A percentile compares a stretch with the other conserved stretches of the same genome.
Evolutionary conservation across 2,888 invertebrate species (phyloP).

Genomic region (Noctua janthe): DNA sequence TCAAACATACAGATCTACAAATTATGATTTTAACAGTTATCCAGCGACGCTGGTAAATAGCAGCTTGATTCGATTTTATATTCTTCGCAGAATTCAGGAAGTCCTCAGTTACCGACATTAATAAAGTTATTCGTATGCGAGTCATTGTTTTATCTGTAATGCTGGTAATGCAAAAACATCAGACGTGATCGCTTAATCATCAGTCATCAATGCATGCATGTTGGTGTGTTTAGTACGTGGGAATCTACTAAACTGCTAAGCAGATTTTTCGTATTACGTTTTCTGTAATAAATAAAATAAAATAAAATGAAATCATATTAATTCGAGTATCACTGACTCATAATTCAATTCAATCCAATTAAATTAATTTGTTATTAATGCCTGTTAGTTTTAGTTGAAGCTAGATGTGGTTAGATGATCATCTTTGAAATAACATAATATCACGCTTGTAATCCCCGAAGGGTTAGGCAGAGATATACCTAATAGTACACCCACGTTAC

Average conservation of each 20-base stretch:
- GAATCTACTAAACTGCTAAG: slow-evolving; percentile 22
- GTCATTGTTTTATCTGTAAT: slow-evolving; percentile 4
- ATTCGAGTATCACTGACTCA: too few species aligned
- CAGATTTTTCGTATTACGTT: neutral
- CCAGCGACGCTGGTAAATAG: neutral
- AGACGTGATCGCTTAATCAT: slow-evolving; percentile 8
- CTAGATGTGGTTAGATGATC: neutral
- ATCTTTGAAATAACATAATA: too few species aligned
- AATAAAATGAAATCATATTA: too few species aligned
- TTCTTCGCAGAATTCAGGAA: slow-evolving; percentile 25
- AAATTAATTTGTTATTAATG: too few species aligned
- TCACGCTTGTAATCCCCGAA: too few species aligned
- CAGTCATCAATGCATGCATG: neutral
- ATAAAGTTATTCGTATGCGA: slow-evolving; percentile 43
- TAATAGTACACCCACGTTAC: too few species aligned
- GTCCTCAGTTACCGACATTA: neutral
- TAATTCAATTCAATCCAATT: too few species aligned
- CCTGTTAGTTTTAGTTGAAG: neutral
- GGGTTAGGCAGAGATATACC: too few species aligned
- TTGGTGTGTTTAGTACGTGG: slow-evolving; percentile 13
- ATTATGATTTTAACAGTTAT: neutral
- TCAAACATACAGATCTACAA: neutral
- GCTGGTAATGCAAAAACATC: slow-evolving; percentile 13
- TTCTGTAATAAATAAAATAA: neutral
- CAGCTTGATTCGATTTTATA: neutral